A percentile compares a stretch with the other conserved stretches of the same genome.
These are phyloP conservation scores for Ectemnius continuus DNA, from an alignment of 2,888 invertebrate species.

Conservation along the genomic window DNA sequence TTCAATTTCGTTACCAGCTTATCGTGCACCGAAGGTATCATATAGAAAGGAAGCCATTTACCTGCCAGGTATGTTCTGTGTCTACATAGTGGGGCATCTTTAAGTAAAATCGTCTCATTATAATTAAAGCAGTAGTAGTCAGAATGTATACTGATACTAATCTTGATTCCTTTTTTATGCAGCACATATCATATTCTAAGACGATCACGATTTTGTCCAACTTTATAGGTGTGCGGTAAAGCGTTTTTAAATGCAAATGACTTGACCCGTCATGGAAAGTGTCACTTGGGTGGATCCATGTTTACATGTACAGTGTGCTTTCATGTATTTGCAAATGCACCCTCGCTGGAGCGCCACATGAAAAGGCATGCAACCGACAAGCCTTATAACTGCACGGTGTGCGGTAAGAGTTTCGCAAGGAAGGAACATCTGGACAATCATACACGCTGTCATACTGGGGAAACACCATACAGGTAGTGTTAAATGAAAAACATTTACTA, in stretches of 20 bases:
- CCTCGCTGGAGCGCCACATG: conserved; percentile 85
- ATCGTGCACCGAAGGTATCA: conserved; percentile 93
- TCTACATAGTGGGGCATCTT: too few relatives aligned
- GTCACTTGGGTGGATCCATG: conserved; percentile 89
- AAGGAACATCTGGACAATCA: conserved; percentile 94
- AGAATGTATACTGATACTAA: conserved; percentile 11
- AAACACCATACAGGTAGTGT: conserved; percentile 85
- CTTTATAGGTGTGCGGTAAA: conserved; percentile 87
- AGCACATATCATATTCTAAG: conserved; percentile 5
- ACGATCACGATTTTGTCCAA: background rate
- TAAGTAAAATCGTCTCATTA: too few relatives aligned
- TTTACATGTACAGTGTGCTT: conserved; percentile 86
- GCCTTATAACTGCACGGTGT: conserved; percentile 90
- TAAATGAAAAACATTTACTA: background rate
- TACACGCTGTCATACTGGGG: conserved; percentile 89
- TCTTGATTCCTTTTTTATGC: conserved; percentile 15
- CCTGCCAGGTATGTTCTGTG: conserved; percentile 79
- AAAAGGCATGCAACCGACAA: conserved; percentile 91
- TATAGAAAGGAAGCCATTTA: conserved; percentile 90
- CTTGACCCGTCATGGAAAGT: conserved; percentile 89
- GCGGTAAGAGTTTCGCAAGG: conserved; percentile 91
- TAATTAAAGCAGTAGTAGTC: background rate
- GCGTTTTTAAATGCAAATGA: conserved; percentile 90
- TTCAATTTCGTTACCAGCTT: conserved; percentile 91
- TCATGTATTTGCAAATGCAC: conserved; percentile 86